Base-by-base conservation (phyloP, 2,113 vertebrate species). In the Mastomys coucha region DNA sequence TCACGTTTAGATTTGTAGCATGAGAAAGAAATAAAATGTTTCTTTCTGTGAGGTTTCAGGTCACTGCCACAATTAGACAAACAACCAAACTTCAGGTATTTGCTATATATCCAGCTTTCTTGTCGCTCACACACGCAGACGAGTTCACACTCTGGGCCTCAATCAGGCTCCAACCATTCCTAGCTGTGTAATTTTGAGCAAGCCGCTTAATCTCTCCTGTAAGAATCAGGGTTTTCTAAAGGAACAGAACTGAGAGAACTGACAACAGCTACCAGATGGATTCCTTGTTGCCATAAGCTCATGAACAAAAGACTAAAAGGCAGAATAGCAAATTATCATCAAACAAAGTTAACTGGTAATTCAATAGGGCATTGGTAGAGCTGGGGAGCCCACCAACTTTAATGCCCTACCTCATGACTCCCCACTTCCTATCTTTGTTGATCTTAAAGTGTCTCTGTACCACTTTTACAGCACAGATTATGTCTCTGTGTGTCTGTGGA, bases 1-100 rank as follows among this genome's bases (percentile, higher is more conserved):
- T 96, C 73, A 78, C 7, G 0, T 95, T 96, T 78, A 92, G 67
- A 63, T 89, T 67, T 72, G n/a, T n/a, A 94, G 86, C 84, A 19
- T n/a, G 80, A 92, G 51, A 85, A 77, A 60, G 87, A 92, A 78
- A 45, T n/a, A 88, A 81, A 73, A 0, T 0, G 60, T 56, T 28
- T 91, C 73, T 53, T 56, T 89, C 56, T 42, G 26, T 53, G 31
- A 77, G 78, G 77, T 75, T 94, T 45, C 33, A 72, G 91, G 65
- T 91, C 76, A 96, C 24, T 56, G 63, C 45, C 45, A 76, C 65
- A 22, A 19, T 51, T 12, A 96, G 70, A 93, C 56, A 69, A 70
- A 70, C 3, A 8, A 1, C 26, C 45, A 26, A 87, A 6, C 26
- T 33, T 75, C 75, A 65, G 6, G n/a, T 11, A 36, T 67, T 17